A percentile compares a stretch with the other conserved stretches of the same genome.
Conservation (phyloP, 2,113 vertebrate species). For the Chitala chitala region DNA sequence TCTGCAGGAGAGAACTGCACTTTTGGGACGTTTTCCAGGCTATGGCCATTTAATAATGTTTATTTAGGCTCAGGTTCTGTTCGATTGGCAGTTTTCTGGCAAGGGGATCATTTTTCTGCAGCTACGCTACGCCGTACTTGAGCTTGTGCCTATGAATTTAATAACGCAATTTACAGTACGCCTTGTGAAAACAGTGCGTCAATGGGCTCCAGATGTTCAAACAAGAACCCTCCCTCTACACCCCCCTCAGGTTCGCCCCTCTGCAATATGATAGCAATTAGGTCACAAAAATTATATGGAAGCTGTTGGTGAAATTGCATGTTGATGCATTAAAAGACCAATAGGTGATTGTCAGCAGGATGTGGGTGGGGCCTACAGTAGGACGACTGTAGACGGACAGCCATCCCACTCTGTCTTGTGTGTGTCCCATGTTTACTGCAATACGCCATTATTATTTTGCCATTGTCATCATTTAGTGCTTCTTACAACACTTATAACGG, state of each 20-base stretch:
- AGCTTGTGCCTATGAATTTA: slow-evolving; percentile 40
- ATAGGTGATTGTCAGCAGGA: slow-evolving; percentile 6
- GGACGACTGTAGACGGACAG: slow-evolving; percentile 8
- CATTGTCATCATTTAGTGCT: too few species aligned
- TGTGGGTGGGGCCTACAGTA: background rate
- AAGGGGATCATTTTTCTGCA: background rate
- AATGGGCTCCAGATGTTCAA: slow-evolving; percentile 43
- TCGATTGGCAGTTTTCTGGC: background rate
- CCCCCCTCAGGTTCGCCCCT: background rate
- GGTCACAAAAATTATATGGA: slow-evolving; percentile 14
- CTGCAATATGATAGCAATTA: slow-evolving; percentile 27
- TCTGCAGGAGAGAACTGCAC: background rate
- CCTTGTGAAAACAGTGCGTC: slow-evolving; percentile 39
- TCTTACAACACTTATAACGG: too few species aligned
- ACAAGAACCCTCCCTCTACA: slow-evolving; percentile 29
- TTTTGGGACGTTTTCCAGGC: slow-evolving; percentile 6
- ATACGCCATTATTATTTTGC: too few species aligned
- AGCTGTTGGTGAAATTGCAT: slow-evolving; percentile 12
- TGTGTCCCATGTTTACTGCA: too few species aligned
- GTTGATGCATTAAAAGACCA: slow-evolving; percentile 20
- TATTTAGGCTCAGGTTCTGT: slow-evolving; percentile 31
- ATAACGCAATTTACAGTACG: slow-evolving; percentile 43
- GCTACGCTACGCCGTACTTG: background rate
- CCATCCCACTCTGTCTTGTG: too few species aligned
- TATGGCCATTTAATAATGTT: slow-evolving; percentile 27